Evolutionary conservation across 2,113 vertebrate genomes (phyloP), one percentile per base, ranked within the genome.

Genomic region (Myotis brandtii): DNA sequence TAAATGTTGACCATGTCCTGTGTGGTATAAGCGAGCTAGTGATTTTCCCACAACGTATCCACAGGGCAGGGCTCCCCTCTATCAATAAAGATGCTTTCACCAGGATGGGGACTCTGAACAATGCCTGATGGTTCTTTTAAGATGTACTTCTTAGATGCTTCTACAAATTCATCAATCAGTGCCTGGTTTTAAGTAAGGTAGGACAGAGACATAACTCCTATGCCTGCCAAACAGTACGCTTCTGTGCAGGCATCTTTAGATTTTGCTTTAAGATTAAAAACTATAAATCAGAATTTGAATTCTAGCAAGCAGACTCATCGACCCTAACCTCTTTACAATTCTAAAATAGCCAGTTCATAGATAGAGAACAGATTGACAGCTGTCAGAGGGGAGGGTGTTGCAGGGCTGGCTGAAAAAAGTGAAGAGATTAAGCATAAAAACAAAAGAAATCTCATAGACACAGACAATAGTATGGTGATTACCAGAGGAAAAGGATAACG

Each of bases 181-280:
- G 20, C 3, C 37, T 86, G 3, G 0, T 52, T 70, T 95, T 50
- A 34, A 72, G 20, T 13, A 43, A 73, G 37, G 30, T 8, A 69
- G 20, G 16, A 11, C 27, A 20, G 6, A 3, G 48, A n/a, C 20
- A 3, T 54, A 48, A 50, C 14, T 52, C 8, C 48, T 56, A 4
- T 69, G 12, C 25, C 76, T 84, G 10, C 5, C 20, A n/a, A 70
- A 46, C 1, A 70, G 8, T 3, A 14, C 5, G 30, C 25, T 75
- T 90, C 50, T 50, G 2, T 67, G n/a, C 17, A 30, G 6, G 2
- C 16, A 5, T 7, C 4, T 72, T 91, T 83, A 73, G 25, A 83
- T 91, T 95, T 82, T 95, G 46, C 27, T 73, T 83, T 81, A 91
- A 17, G 34, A 80, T 89, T 73, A 79, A 91, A 93, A 93, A 32